phyloP scores from a whole-genome alignment of 2,113 vertebrate genomes.

The Epinephelus cyanopodus region DNA sequence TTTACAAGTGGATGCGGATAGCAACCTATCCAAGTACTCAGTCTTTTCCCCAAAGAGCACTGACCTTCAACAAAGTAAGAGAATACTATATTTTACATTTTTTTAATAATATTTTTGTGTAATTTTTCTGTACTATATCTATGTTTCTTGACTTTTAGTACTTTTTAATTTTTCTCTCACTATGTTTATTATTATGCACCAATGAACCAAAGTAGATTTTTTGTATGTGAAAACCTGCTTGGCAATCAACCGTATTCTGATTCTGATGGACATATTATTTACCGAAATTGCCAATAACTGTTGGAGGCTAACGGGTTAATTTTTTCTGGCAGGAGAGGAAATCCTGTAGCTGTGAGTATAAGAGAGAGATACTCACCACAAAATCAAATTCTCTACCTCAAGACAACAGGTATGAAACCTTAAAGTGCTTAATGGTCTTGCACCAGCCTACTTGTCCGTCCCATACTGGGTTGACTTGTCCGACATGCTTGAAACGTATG shows the following conservation, averaged over 20 bases:
- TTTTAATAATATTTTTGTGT: too few species aligned
- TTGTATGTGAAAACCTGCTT: too few species aligned
- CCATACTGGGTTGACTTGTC: too few species aligned
- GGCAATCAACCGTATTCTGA: too few species aligned
- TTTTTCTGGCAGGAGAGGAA: not conserved
- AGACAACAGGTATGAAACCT: not conserved
- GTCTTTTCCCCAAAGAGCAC: not conserved
- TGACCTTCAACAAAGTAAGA: not conserved
- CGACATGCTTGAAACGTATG: not conserved
- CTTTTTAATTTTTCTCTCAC: too few species aligned
- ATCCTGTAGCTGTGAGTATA: not conserved
- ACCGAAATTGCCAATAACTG: not conserved
- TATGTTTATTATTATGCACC: too few species aligned
- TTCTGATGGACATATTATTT: not conserved
- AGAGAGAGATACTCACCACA: not conserved
- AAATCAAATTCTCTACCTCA: not conserved
- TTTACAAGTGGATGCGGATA: not conserved
- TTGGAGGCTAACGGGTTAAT: not conserved
- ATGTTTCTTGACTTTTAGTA: too few species aligned
- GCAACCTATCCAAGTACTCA: not conserved
- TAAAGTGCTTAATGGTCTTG: conserved; percentile 28
- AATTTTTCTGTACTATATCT: too few species aligned
- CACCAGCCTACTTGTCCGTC: conserved; percentile 4
- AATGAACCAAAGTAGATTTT: too few species aligned
- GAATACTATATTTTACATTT: not conserved